phyloP scores from a whole-genome alignment of 2,113 vertebrate species.

The Connochaetes taurinus region DNA sequence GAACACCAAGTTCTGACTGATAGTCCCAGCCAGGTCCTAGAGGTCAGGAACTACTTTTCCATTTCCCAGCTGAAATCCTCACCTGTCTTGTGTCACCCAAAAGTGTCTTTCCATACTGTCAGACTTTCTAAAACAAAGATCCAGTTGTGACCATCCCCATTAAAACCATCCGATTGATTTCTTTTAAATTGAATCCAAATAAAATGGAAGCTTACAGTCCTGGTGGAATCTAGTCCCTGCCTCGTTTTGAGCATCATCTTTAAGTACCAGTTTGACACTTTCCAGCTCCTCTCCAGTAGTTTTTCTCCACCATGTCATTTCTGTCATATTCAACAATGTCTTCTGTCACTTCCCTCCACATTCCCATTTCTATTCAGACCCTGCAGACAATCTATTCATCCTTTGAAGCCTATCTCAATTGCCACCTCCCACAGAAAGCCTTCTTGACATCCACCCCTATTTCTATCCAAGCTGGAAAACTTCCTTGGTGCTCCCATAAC shows the following conservation, averaged over 20 bases:
- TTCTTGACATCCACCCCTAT: background rate
- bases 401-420: background rate
- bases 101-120: background rate
- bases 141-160: too few species aligned
- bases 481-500: background rate
- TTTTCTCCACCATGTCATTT: background rate
- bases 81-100: background rate
- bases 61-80: background rate
- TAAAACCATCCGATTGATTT: background rate
- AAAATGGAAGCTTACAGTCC: background rate
- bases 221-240: background rate
- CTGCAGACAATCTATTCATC: background rate
- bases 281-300: rapidly evolving
- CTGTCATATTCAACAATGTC: background rate
- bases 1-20: background rate
- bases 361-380: background rate
- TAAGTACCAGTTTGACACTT: too few species aligned
- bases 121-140: background rate
- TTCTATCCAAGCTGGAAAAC: background rate
- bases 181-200: background rate
- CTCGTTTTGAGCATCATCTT: background rate
- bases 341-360: background rate
- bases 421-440: background rate
- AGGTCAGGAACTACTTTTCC: background rate
- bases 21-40: background rate